Conservation (phyloP, 2,888 invertebrate species). For the Lithophane ornitopus region DNA sequence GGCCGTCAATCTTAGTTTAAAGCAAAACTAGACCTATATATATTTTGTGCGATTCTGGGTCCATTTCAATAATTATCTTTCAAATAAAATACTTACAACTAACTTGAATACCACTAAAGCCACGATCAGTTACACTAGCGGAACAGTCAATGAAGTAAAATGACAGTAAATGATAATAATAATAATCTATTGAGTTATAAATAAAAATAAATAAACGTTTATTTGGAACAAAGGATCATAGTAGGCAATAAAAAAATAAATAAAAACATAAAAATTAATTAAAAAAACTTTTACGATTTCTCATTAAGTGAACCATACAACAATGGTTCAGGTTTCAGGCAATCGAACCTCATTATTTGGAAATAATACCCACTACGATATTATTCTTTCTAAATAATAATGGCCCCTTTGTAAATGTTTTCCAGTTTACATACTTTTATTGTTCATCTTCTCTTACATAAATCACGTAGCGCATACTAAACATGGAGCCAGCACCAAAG, state of each 20-base stretch:
- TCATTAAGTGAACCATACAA: background rate
- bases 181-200: too few relatives aligned
- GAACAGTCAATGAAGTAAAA: too few relatives aligned
- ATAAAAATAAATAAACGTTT: too few relatives aligned
- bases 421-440: background rate
- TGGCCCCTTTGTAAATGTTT: background rate
- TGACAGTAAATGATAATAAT: too few relatives aligned
- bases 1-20: constrained; percentile 47
- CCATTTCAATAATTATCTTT: background rate
- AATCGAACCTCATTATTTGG: background rate
- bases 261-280: too few relatives aligned
- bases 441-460: constrained; percentile 22
- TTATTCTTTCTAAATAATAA: background rate
- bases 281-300: background rate
- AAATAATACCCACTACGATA: too few relatives aligned
- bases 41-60: background rate
- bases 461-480: constrained; percentile 49
- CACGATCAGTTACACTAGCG: too few relatives aligned
- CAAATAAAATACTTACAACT: too few relatives aligned
- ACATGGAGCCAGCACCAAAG: constrained; percentile 57
- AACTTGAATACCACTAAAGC: too few relatives aligned
- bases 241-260: too few relatives aligned
- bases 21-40: background rate
- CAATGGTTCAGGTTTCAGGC: background rate
- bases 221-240: too few relatives aligned